Conservation (phyloP, 2,113 vertebrate genomes). For the Procavia capensis region DNA sequence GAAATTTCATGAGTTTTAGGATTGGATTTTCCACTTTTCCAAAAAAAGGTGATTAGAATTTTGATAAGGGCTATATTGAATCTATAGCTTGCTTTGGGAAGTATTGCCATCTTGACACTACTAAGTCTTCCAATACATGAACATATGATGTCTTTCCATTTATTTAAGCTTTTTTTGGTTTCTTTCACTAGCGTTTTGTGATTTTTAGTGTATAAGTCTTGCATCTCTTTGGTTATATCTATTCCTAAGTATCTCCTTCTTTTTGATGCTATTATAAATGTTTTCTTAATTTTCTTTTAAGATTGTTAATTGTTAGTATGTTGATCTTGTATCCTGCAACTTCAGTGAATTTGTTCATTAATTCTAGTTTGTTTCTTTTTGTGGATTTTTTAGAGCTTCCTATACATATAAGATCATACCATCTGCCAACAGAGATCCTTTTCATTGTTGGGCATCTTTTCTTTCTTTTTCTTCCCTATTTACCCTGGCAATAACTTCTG, state of each 20-base stretch:
- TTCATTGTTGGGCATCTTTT: not conserved
- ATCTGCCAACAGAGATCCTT: not conserved
- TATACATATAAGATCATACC: not conserved
- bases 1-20: not conserved
- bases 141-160: not conserved
- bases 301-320: not conserved
- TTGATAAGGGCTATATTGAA: not conserved
- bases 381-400: not conserved
- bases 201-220: not conserved
- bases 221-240: not conserved
- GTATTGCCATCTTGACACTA: not conserved
- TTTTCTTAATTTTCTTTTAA: not conserved
- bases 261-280: not conserved
- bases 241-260: not conserved
- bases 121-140: not conserved
- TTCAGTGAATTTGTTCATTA: not conserved
- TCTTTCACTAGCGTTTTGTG: not conserved
- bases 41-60: not conserved
- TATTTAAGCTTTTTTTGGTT: not conserved
- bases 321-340: not conserved
- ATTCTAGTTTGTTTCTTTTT: not conserved
- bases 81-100: not conserved
- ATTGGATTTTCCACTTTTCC: not conserved
- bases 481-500: not conserved
- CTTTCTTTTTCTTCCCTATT: not conserved